Conservation (phyloP, 2,797 vertebrate genomes). For the Antennarius maculatus region DNA sequence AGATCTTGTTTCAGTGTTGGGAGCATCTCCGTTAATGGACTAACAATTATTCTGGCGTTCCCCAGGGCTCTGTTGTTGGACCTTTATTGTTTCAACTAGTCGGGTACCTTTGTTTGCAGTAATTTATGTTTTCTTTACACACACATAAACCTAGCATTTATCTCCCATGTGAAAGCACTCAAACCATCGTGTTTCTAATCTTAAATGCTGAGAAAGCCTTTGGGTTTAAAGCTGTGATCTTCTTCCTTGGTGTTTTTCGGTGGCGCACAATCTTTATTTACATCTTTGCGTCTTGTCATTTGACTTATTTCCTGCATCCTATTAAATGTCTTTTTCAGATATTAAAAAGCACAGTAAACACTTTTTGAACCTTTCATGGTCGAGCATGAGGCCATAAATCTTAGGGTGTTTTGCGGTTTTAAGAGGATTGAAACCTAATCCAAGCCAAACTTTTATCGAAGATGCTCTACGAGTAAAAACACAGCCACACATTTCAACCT, state of each 20-base stretch:
- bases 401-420: not conserved
- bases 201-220: constrained; percentile 3
- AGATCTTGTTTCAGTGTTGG: constrained; percentile 17
- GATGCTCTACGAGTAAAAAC: not conserved
- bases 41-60: constrained; percentile 47
- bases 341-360: not conserved
- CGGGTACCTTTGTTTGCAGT: constrained; percentile 10
- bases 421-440: too few relatives aligned
- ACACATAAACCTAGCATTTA: constrained; percentile 1
- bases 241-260: not conserved
- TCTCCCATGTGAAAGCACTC: constrained; percentile 8
- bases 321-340: not conserved
- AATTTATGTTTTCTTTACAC: constrained; percentile 19
- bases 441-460: too few relatives aligned
- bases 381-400: not conserved
- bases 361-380: not conserved
- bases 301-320: not conserved
- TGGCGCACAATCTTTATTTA: not conserved
- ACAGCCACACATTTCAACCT: not conserved
- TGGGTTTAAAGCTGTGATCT: too few relatives aligned
- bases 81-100: constrained; percentile 44
- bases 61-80: constrained; percentile 32
- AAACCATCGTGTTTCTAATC: not conserved
- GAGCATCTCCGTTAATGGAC: constrained; percentile 6
- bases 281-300: not conserved